These are phyloP conservation scores for Periplaneta americana DNA, from an alignment of 1,140 invertebrate genomes.

Conservation along the genomic window DNA sequence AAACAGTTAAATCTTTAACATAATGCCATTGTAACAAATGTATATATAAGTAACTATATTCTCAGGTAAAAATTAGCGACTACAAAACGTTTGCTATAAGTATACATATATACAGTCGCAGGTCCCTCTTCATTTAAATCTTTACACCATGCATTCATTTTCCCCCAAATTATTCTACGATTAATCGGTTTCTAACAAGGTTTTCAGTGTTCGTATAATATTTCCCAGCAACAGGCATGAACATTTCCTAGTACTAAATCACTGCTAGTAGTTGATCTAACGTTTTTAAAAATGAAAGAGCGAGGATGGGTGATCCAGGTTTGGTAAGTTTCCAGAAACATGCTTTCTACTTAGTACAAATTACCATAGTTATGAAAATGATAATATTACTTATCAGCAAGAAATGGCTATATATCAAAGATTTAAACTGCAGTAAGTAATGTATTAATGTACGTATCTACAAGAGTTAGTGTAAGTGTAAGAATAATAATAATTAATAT, in stretches of 20 bases:
- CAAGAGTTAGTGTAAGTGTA: neutral
- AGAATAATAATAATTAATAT: neutral
- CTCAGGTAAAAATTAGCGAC: too few species aligned
- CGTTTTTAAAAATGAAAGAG: neutral
- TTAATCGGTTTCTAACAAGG: too few species aligned
- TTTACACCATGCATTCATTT: neutral
- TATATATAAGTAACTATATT: too few species aligned
- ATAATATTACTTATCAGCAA: neutral
- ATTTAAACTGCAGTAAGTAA: neutral
- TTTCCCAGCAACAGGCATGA: too few species aligned
- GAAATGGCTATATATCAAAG: neutral
- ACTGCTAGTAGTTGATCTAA: neutral
- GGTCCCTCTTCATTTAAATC: neutral
- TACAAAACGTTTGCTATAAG: neutral
- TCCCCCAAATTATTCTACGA: neutral
- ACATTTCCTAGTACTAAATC: neutral
- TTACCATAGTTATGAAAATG: neutral
- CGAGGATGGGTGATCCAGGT: neutral
- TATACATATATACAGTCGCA: too few species aligned
- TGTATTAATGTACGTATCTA: neutral
- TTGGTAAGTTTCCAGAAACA: neutral
- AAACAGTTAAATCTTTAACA: neutral
- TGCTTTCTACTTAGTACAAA: neutral
- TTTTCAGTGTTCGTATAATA: too few species aligned
- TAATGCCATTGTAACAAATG: neutral